Evolutionary conservation across 2,113 vertebrate genomes (phyloP).

Genomic region (Pimephales promelas): DNA sequence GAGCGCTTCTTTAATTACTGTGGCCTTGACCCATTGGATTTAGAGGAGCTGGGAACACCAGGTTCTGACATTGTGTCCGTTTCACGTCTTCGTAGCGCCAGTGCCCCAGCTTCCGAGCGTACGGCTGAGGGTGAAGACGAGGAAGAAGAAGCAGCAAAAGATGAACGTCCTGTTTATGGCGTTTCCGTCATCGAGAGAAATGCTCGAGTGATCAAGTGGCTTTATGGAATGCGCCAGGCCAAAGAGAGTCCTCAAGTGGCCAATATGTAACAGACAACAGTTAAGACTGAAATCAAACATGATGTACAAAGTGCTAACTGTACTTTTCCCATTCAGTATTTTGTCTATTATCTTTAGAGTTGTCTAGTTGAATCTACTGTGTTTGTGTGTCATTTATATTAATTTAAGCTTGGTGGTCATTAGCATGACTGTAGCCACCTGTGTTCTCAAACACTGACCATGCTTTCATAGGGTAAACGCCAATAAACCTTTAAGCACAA

Average conservation of each 20-base stretch:
- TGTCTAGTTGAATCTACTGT: neutral
- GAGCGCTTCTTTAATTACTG: conserved; percentile 98
- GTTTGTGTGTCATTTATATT: neutral
- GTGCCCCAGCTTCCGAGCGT: conserved; percentile 85
- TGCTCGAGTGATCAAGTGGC: conserved; percentile 94
- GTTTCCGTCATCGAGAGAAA: conserved; percentile 92
- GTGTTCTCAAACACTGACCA: neutral
- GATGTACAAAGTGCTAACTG: neutral
- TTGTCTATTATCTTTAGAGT: neutral
- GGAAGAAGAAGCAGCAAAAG: conserved; percentile 42
- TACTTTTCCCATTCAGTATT: neutral
- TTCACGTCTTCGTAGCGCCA: conserved; percentile 86
- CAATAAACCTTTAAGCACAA: neutral
- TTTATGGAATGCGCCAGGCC: conserved; percentile 86
- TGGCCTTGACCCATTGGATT: conserved; percentile 85
- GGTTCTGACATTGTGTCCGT: conserved; percentile 90
- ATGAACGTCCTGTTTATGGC: conserved; percentile 79
- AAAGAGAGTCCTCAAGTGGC: conserved; percentile 71
- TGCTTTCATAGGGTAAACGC: neutral
- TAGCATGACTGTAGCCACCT: neutral
- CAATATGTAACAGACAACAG: conserved; percentile 54
- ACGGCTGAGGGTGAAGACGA: conserved; percentile 64
- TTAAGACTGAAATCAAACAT: neutral
- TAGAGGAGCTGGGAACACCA: conserved; percentile 78
- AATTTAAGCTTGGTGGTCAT: neutral